Conservation (phyloP, 2,113 vertebrate species). For the Oncorhynchus clarkii region DNA sequence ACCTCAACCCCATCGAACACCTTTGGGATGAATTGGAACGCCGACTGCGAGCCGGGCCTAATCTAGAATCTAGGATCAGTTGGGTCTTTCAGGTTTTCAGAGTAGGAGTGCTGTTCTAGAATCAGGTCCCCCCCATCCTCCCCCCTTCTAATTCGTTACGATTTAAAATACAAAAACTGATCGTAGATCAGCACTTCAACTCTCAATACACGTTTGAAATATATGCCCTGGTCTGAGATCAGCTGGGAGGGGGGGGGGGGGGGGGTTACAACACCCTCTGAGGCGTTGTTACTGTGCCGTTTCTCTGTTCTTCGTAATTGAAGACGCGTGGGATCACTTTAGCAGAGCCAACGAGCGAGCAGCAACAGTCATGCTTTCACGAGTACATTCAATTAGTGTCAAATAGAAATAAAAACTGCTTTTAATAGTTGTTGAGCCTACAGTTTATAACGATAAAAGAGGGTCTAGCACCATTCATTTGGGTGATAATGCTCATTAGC, state of each 20-base stretch:
- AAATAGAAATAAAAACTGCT: conserved; percentile 47
- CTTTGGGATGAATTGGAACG: no score
- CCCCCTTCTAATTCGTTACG: no score
- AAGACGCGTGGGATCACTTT: conserved; percentile 14
- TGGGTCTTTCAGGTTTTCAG: no score
- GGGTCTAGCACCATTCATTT: conserved; percentile 26
- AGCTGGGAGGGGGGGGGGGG: no score
- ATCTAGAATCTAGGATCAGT: no score
- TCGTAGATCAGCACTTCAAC: no score
- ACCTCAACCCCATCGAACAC: no score
- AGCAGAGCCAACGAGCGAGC: neutral
- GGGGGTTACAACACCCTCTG: neutral
- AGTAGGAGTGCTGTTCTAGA: no score
- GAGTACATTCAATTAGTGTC: conserved; percentile 49
- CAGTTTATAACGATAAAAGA: conserved; percentile 42
- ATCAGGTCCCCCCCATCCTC: no score
- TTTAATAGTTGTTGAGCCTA: conserved; percentile 40
- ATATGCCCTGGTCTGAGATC: neutral
- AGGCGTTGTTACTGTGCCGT: neutral
- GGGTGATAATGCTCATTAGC: conserved; percentile 61
- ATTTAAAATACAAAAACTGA: no score
- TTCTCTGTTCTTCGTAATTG: neutral
- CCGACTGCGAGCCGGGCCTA: no score
- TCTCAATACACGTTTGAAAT: no score
- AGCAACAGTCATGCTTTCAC: conserved; percentile 23